Evolutionary conservation across 2,888 invertebrate species (phyloP), one percentile per base, ranked within the genome.

Genomic region (Caenorhabditis zanzibari): DNA sequence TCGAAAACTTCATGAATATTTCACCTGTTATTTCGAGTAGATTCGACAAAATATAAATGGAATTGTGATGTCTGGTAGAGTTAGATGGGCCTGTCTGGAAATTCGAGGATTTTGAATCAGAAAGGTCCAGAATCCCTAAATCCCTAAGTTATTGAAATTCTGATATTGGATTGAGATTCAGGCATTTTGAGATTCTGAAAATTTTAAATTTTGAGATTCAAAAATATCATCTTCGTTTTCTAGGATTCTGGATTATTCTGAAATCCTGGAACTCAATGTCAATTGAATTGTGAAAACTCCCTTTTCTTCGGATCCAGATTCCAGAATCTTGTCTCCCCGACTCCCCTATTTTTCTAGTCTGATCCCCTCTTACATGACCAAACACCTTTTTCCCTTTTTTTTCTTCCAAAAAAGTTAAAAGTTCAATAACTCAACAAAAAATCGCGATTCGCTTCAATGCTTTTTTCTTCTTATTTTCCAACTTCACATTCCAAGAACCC

Each of bases 21-120:
- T 79, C 64, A 71, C 71, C 71, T 79, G 71, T 71, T 79, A 71
- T 79, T 19, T 22, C 35, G 49, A 69, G 26, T 54, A 10, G n/a
- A 38, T 38, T 38, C 6, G 10, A 12, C 38, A 12, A 12, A 38
- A 38, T 9, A 32, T 35, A 47, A 47, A 47, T 28, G 19, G 47
- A 76, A 38, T 76, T 76, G 58, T 76, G 26, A 59, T 68, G 49
- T 58, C 22, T 76, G 38, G 28, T 41, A 14, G 12, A 54, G 5
- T 28, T 54, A 9, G 14, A 24, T 22, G 22, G 26, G 6, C 4
- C 14, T 14, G 54, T 54, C 12, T 14, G 54, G 19, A 54, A 54
- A 26, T 16, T n/a, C n/a, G n/a, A n/a, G n/a, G n/a, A n/a, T 44
- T 44, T 44, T 14, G 10, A 2, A 4, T 0, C 10, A 16, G 44